Base-by-base conservation (phyloP, 1,140 invertebrate genomes). In the Trinorchestia longiramus region DNA sequence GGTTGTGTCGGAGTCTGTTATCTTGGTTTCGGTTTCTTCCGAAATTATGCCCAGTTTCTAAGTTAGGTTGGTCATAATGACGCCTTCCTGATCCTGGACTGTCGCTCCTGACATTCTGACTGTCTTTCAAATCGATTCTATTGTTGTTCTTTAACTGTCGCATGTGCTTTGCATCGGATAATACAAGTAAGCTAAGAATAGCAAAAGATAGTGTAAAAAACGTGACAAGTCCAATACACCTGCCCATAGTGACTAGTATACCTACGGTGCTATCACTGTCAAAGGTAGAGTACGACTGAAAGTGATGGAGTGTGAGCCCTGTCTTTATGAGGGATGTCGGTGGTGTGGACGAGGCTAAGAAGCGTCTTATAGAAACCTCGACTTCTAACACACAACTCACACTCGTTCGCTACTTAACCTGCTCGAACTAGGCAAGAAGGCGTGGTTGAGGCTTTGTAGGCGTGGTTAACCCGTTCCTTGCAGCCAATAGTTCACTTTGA, bases 1-100 rank as follows among this genome's bases (percentile, higher is more conserved):
- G 92, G 44, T 47, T 43, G 92, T 94, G 92, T 23, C 44, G 92
- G 40, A 43, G 92, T 40, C 44, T 94, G 44, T 94, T 94, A 15
- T 94, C 41, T 42, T 40, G 92, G 43, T 42, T 94, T 94, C 43
- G 88, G 88, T 90, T 90, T 90, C 43, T 41, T 6, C 23, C 92
- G 36, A 45, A 94, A 47, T 43, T 94, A 36, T 94, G 92, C 11
- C 92, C 92, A 47, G 43, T 44, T 40, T 94, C 44, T 43, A 94
- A 47, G 36, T 45, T 44, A 11, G 92, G 92, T 28, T 43, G 43
- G 43, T 94, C 92, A 36, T 94, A 94, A 47, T 45, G 17, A 0
- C 43, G 44, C 43, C 92, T 6, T 15, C 8, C 36, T 8, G 88
- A 42, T 8, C 43, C 92, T 40, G 88, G 88, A 28, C 92, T 40